Evolutionary conservation across 2,888 invertebrate genomes (phyloP), one percentile per base, ranked within the genome.

Genomic region (Tetramorium bicarinatum): DNA sequence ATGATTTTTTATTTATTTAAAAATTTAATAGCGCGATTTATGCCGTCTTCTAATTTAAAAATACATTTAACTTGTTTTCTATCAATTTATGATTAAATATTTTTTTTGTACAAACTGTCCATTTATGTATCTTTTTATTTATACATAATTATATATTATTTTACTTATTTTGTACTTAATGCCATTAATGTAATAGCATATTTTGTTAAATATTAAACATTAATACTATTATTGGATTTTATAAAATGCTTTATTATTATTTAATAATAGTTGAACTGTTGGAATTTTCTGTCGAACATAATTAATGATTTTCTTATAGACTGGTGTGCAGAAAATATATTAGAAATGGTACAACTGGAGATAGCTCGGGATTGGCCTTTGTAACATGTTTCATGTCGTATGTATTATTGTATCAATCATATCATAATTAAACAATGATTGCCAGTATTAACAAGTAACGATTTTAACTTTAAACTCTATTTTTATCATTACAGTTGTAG

Each of bases 271-370:
- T 64, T 47, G 0, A n/a, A 18, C 41, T 72, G 29, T 25, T 83
- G 7, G 52, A 38, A 67, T 80, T 83, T 7, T 74, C 74, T 21
- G 18, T 21, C 34, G 38, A n/a, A n/a, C 18, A 61, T 76, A 69
- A n/a, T 34, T 0, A 71, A 82, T 75, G 49, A 84, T 62, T 88
- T 85, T 92, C 91, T 96, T 96, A 80, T 94, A 98, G 98, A 62
- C 95, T 98, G 83, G 97, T 98, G 54, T 98, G 98, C 94, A 96
- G 96, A 90, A 97, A 97, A 94, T 97, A 97, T 94, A 96, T 97
- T 67, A 95, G 95, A 87, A 97, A 97, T 94, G 96, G 96, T 92
- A 97, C 97, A 59, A 97, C 98, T 0, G 97, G 97, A 2, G 98
- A 98, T 92, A 95, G 97, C 3, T 97, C 98, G 0, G 96, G 97